Conservation (phyloP, 2,888 invertebrate genomes). For the Archaeoteleia sp. region DNA sequence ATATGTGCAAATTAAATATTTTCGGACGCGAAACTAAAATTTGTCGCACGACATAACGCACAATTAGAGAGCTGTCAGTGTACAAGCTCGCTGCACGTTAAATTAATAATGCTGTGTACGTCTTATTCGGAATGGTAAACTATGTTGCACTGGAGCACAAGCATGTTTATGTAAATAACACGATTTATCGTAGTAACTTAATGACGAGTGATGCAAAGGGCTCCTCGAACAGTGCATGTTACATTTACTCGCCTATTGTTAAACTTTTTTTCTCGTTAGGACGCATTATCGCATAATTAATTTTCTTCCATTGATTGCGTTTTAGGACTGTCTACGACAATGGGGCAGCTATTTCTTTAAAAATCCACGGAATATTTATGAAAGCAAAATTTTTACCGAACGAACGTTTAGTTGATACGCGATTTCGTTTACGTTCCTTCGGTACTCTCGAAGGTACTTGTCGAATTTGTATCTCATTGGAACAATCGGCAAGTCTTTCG, state of each 20-base stretch:
- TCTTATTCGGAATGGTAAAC: slow-evolving; percentile 28
- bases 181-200: slow-evolving; percentile 49
- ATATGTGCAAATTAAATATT: not conserved
- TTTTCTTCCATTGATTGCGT: slow-evolving; percentile 73
- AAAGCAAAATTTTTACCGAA: slow-evolving; percentile 37
- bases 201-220: slow-evolving; percentile 40
- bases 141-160: slow-evolving; percentile 58
- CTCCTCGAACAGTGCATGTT: slow-evolving; percentile 41
- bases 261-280: slow-evolving; percentile 31
- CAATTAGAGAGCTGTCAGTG: slow-evolving; percentile 33
- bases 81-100: slow-evolving; percentile 38
- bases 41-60: slow-evolving; percentile 24
- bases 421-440: slow-evolving; percentile 21
- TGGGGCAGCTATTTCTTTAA: slow-evolving; percentile 75
- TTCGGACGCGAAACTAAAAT: slow-evolving; percentile 11
- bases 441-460: slow-evolving; percentile 10
- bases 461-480: slow-evolving; percentile 24
- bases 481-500: slow-evolving; percentile 33
- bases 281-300: slow-evolving; percentile 63
- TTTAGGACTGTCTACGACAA: slow-evolving; percentile 75
- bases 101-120: slow-evolving; percentile 35
- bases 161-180: slow-evolving; percentile 69
- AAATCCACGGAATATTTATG: slow-evolving; percentile 59
- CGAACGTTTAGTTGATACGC: slow-evolving; percentile 49
- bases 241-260: slow-evolving; percentile 49